Evolutionary conservation across 2,888 invertebrate genomes (phyloP).

Genomic region (Zaprionus obscuricornis): DNA sequence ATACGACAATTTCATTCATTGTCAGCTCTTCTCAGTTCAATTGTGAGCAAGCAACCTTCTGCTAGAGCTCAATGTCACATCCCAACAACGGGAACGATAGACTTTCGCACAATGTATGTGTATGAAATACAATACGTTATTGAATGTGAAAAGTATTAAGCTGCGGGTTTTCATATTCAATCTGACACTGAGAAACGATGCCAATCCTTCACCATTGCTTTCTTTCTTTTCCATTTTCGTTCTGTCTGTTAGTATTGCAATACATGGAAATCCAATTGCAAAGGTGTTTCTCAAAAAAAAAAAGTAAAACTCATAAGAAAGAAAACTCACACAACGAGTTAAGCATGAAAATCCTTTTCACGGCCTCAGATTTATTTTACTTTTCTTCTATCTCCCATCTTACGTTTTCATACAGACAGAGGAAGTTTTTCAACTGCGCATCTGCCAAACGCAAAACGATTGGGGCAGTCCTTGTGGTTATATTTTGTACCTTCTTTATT

Average conservation of each 20-base stretch:
- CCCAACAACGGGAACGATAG: slow-evolving; percentile 15
- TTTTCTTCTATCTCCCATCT: not conserved
- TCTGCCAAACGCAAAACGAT: no score
- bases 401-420: not conserved
- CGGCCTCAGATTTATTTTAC: not conserved
- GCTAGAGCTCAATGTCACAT: slow-evolving; percentile 4
- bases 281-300: slow-evolving; percentile 7
- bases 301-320: slow-evolving; percentile 1
- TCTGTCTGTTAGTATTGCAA: not conserved
- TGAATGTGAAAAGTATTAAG: slow-evolving; percentile 30
- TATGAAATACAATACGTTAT: slow-evolving; percentile 49
- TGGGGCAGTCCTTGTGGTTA: no score
- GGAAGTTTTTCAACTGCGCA: slow-evolving; percentile 4
- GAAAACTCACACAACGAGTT: slow-evolving; percentile 3
- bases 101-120: slow-evolving; percentile 18
- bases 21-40: slow-evolving; percentile 1
- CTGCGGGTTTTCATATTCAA: slow-evolving; percentile 55
- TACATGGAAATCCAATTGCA: slow-evolving; percentile 33
- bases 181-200: slow-evolving; percentile 61
- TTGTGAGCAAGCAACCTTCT: slow-evolving; percentile 7
- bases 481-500: no score
- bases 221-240: not conserved
- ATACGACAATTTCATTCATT: slow-evolving; percentile 24
- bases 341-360: slow-evolving; percentile 29
- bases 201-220: slow-evolving; percentile 59